Evolutionary conservation across 1,140 invertebrate genomes (phyloP).

Genomic region (Leptinotarsa defecta): DNA sequence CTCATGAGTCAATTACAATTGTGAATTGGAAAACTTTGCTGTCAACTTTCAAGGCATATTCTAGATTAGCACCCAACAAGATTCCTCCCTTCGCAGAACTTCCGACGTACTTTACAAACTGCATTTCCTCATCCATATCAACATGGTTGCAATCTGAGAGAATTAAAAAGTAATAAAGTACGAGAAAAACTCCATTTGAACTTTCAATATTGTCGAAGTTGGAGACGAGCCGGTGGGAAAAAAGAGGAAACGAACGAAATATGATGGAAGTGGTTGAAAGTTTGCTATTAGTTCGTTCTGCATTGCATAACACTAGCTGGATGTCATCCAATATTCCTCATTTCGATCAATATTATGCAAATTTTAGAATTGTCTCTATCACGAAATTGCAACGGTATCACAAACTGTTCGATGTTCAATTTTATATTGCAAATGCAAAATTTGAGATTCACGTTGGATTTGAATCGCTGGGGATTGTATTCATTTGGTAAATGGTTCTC

Average conservation of each 20-base stretch:
- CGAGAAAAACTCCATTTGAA: slow-evolving; percentile 7
- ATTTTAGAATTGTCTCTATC: no score
- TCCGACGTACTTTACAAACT: background rate
- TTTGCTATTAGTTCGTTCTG: background rate
- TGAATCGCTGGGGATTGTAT: no score
- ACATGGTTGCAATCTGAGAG: slow-evolving; percentile 6
- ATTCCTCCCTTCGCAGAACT: background rate
- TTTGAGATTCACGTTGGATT: no score
- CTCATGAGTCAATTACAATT: background rate
- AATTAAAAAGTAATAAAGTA: slow-evolving; percentile 14
- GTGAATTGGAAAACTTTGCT: background rate
- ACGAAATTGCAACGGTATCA: no score
- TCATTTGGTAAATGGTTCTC: no score
- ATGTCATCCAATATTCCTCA: no score
- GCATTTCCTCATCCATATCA: background rate
- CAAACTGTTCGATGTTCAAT: no score
- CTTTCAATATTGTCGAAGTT: background rate
- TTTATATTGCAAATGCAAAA: no score
- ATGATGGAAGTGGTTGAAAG: slow-evolving; percentile 7
- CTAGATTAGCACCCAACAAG: background rate
- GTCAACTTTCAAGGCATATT: background rate
- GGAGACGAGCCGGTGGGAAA: background rate
- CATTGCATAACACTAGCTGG: no score
- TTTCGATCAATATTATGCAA: no score
- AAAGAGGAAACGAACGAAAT: background rate